phyloP scores from a whole-genome alignment of 2,888 invertebrate species.

The Himalopsyche kuldschensis region DNA sequence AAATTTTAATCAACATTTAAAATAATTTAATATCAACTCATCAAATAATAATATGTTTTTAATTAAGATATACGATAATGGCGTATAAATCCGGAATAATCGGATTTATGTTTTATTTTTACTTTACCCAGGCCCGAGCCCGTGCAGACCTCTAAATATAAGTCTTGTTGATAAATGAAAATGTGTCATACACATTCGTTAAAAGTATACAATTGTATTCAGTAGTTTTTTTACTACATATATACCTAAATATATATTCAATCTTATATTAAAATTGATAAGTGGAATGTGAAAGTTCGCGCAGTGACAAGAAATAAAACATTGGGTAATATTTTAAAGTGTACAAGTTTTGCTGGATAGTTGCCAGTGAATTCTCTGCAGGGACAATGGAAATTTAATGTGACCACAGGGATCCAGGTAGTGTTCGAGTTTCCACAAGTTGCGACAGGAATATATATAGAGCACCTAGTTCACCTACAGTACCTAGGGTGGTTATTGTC shows the following conservation, averaged over 20 bases:
- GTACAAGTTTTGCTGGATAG: slow-evolving; percentile 4
- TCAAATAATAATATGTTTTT: too few species aligned
- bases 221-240: too few species aligned
- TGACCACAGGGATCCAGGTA: slow-evolving; percentile 9
- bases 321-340: neutral
- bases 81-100: too few species aligned
- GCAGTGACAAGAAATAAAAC: neutral
- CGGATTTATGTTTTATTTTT: too few species aligned
- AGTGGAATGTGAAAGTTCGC: neutral
- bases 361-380: slow-evolving; percentile 1
- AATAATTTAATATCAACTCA: too few species aligned
- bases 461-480: neutral
- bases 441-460: neutral
- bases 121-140: too few species aligned
- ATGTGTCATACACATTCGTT: too few species aligned
- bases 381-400: slow-evolving; percentile 23
- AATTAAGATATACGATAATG: too few species aligned
- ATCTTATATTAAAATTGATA: neutral
- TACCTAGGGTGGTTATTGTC: neutral
- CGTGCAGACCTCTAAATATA: too few species aligned
- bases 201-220: too few species aligned
- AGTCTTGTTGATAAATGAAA: too few species aligned
- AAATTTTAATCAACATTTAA: too few species aligned
- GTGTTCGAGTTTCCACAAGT: slow-evolving; percentile 2
- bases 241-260: neutral